Conservation (phyloP, 2,113 vertebrate genomes). For the Semnopithecus entellus region DNA sequence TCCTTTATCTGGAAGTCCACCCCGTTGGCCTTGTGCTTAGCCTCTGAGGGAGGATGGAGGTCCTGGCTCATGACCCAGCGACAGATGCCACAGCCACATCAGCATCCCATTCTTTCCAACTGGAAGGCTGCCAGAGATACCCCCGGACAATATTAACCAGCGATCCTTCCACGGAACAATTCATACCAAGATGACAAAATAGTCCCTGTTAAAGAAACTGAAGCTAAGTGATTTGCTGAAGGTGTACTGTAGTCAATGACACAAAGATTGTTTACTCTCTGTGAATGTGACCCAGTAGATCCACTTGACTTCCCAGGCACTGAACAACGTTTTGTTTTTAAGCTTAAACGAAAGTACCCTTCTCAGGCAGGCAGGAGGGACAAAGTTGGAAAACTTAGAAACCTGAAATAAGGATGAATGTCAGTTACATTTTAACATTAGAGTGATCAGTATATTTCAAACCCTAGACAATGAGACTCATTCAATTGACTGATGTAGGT, state of each 20-base stretch:
- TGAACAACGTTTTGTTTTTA: background rate
- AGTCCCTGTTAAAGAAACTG: background rate
- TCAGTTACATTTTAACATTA: conserved; percentile 43
- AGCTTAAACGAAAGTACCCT: conserved; percentile 9
- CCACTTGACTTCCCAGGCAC: background rate
- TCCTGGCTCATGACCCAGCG: background rate
- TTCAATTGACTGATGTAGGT: conserved; percentile 47
- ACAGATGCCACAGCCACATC: background rate
- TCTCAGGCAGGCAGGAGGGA: background rate
- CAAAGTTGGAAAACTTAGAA: conserved; percentile 46
- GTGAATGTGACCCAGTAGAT: background rate
- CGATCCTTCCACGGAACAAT: background rate
- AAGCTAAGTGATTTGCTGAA: background rate
- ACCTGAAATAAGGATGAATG: background rate
- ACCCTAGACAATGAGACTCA: conserved; percentile 55
- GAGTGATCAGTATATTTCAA: conserved; percentile 60
- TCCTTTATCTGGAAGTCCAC: background rate
- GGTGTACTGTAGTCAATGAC: background rate
- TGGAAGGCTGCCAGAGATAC: background rate
- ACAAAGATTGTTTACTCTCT: background rate
- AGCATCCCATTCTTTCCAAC: background rate
- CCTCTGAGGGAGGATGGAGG: background rate
- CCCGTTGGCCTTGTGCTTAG: background rate
- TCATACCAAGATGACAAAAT: background rate
- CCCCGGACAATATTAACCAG: background rate